Percentiles rank a stretch among this genome's conserved stretches.
These are phyloP conservation scores for Amblyraja radiata DNA, from an alignment of 2,797 vertebrate species.

Conservation along the genomic window DNA sequence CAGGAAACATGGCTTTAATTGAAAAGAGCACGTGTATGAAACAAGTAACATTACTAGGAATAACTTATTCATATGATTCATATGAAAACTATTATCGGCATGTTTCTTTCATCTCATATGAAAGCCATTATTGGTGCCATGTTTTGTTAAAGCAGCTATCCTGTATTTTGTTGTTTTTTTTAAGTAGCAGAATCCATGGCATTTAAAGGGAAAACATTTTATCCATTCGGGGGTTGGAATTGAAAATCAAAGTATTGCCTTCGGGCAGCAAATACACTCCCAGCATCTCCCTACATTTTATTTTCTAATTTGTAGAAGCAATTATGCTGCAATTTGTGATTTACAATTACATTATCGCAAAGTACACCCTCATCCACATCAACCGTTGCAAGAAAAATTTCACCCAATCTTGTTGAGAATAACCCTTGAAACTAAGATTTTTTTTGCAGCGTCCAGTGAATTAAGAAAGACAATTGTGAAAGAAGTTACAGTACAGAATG, in stretches of 20 bases:
- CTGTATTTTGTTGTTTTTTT: background rate
- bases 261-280: background rate
- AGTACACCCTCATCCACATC: constrained; percentile 11
- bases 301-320: constrained; percentile 38
- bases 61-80: constrained; percentile 7
- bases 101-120: constrained; percentile 36
- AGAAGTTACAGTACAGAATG: background rate
- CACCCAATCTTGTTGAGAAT: background rate
- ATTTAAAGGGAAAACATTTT: constrained; percentile 10
- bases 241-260: constrained; percentile 19
- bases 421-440: background rate
- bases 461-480: background rate
- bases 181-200: background rate
- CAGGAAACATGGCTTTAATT: constrained; percentile 9
- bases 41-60: background rate
- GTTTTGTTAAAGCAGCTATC: constrained; percentile 34
- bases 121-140: constrained; percentile 22
- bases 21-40: background rate
- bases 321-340: constrained; percentile 36
- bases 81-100: constrained; percentile 35
- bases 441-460: background rate
- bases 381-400: background rate
- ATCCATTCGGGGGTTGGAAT: background rate
- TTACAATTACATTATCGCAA: constrained; percentile 33
- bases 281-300: constrained; percentile 32